Conservation (phyloP, 2,888 invertebrate species). For the Sinodicranocentrus sp. region DNA sequence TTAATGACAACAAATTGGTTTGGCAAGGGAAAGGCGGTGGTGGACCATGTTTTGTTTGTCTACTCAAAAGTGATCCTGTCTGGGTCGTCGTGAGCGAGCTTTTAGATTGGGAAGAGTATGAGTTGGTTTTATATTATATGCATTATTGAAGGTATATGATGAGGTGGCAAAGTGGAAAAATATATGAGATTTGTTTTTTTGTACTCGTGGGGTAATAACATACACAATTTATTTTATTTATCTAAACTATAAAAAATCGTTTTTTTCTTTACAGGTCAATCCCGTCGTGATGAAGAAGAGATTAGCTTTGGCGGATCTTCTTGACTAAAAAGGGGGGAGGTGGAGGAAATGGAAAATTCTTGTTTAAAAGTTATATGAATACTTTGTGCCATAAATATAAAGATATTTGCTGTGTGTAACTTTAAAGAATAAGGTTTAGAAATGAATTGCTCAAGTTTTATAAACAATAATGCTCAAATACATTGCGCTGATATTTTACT, state of each 20-base stretch:
- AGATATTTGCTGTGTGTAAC: no score
- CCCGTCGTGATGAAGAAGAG: slow-evolving; percentile 89
- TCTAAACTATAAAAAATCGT: background rate
- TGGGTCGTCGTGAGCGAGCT: no score
- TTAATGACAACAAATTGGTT: slow-evolving; percentile 68
- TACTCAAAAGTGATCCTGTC: background rate
- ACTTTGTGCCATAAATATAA: no score
- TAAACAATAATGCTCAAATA: no score
- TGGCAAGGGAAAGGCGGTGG: slow-evolving; percentile 64
- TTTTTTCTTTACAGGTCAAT: slow-evolving; percentile 82
- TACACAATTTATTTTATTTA: slow-evolving; percentile 5
- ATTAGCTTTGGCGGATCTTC: slow-evolving; percentile 89
- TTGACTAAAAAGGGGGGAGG: slow-evolving; percentile 43
- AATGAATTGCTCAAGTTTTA: no score
- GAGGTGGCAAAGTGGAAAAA: no score
- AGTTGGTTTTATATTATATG: no score
- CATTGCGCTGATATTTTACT: no score
- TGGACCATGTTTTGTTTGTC: background rate
- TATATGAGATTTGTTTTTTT: background rate
- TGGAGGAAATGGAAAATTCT: background rate
- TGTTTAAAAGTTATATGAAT: no score
- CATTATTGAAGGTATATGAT: no score
- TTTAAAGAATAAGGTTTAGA: no score
- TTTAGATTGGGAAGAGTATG: no score
- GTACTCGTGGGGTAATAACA: background rate